Evolutionary conservation across 2,888 invertebrate species (phyloP), one percentile per base, ranked within the genome.

Genomic region (Danaus chrysippus): DNA sequence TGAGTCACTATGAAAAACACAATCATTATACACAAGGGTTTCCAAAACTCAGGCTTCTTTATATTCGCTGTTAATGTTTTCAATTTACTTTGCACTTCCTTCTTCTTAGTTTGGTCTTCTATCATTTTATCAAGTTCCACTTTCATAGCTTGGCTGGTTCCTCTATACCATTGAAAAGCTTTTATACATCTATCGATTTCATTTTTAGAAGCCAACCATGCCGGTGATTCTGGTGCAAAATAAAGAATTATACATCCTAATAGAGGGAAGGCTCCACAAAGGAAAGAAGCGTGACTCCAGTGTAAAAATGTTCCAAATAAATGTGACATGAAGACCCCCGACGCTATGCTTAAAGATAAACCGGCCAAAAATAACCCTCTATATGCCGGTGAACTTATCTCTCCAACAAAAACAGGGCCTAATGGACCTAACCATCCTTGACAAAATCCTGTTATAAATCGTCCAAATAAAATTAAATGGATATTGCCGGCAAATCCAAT

Each of bases 211-310:
- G 94, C 91, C 42, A 95, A 76, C 94, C 95, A 95, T 13, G 91
- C 90, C 0, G 95, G 95, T 23, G 94, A 93, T 81, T 95, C 95
- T 0, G 93, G 94, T n/a, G 93, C 86, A 19, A 92, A 91, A 23
- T 90, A 83, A 15, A 94, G 79, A 13, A 93, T 83, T 0, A 93
- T 69, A 59, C 92, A 91, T 64, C 91, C 91, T 1, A 92, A 62
- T 3, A 93, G 69, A 0, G 93, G 93, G 44, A 93, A 85, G n/a
- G 84, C 59, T 17, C 91, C 91, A 71, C 92, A 92, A 0, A 93
- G 76, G 10, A 92, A 76, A 0, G 94, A 92, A 1, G 93, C 91
- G 12, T 86, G 77, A 69, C 91, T 88, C 94, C 94, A 94, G 59
- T 91, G 85, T 5, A 93, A 77, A 71, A 92, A 92, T 1, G 93